Percentiles rank a stretch among this genome's conserved stretches.
Evolutionary conservation across 2,113 vertebrate genomes (phyloP).

Genomic region (Buteo buteo): DNA sequence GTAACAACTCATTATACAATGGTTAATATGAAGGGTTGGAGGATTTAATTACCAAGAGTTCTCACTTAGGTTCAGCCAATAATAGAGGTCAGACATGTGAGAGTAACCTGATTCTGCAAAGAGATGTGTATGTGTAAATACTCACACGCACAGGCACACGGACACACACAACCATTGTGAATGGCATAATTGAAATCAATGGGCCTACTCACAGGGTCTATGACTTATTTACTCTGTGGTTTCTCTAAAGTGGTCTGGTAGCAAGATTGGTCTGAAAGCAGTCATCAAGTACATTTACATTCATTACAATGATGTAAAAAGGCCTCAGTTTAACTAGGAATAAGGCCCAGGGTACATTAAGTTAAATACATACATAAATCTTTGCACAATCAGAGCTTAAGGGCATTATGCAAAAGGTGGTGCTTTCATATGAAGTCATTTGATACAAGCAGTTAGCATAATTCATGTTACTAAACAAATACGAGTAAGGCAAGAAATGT

Average conservation of each 20-base stretch:
- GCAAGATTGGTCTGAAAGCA: not conserved
- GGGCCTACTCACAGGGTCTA: not conserved
- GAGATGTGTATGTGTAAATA: accelerated
- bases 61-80: not conserved
- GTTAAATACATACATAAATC: not conserved
- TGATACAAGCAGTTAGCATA: not conserved
- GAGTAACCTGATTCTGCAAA: not conserved
- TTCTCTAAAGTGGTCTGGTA: not conserved
- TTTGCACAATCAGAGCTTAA: not conserved
- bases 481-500: not conserved
- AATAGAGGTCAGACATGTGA: not conserved
- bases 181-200: not conserved
- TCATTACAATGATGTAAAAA: not conserved
- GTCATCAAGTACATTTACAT: not conserved
- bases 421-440: not conserved
- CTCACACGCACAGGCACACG: not conserved
- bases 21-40: not conserved
- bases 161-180: not conserved
- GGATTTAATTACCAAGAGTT: not conserved
- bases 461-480: constrained; percentile 6
- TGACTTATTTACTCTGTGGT: not conserved
- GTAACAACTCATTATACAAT: not conserved
- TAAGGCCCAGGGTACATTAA: not conserved
- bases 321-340: not conserved
- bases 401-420: not conserved